Base-by-base conservation (phyloP, 2,113 vertebrate species). In the Sinocyclocheilus grahami region DNA sequence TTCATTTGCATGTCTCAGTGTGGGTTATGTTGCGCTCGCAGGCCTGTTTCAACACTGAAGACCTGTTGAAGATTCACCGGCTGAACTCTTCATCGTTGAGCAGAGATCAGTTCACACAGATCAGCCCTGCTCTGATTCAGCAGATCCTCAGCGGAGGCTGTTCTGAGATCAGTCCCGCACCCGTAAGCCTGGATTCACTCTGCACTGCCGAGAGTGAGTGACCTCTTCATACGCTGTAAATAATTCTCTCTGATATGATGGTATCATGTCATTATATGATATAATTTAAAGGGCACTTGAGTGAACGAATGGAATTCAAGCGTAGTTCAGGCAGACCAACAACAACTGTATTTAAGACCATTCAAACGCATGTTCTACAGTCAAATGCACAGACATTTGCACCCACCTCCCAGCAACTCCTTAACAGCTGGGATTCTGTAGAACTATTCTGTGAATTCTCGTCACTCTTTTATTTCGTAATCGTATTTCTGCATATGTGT, bases 131-230 rank as follows among this genome's bases (percentile, higher is more conserved):
- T 0, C 91, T 97, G 55, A 30, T 97, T 48, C 97, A 97, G 89
- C 96, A 97, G 91, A 92, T 96, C 80, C 92, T 97, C 81, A 96
- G 96, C 13, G 85, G 91, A n/a, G 94, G 95, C 88, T 97, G 96
- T 78, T 1, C 10, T 4, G 20, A 18, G 1, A 6, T 10, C 78
- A 76, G 74, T 18, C 83, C 62, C 1, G 22, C 60, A 0, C 8
- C 8, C 0, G 8, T 3, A 1, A 84, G 22, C 18, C 27, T 81
- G 0, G 91, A 93, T 33, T 18, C 33, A 0, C 93, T 95, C 71
- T 94, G 88, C 58, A 58, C 4, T 27, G 48, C 89, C 0, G 91
- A 95, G 77, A 91, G 95, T 96, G 91, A 91, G 94, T 86, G 22
- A 39, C 11, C 12, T 65, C 5, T 5, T 18, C 20, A 20, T 37